Conservation (phyloP, 35 echinoderm and acorn worm genomes). For the Apostichopus californicus region DNA sequence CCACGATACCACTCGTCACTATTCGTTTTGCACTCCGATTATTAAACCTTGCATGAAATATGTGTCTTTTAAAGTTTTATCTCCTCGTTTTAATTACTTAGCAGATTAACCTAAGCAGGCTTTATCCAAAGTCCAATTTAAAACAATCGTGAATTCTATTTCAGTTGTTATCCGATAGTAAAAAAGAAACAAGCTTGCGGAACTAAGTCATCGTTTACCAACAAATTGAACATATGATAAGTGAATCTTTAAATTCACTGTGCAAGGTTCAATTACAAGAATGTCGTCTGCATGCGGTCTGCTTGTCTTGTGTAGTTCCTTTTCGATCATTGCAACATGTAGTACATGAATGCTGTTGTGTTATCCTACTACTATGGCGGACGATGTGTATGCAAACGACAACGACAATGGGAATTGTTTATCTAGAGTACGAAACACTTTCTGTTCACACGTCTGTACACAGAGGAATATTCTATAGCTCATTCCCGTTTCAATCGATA, state of each 20-base stretch:
- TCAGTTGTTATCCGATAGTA: too few species aligned
- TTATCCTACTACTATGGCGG: neutral
- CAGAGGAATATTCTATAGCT: neutral
- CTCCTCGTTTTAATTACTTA: neutral
- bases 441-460: neutral
- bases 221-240: too few species aligned
- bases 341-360: neutral
- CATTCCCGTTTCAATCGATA: constrained; percentile 2
- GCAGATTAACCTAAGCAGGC: neutral
- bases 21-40: too few species aligned
- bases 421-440: neutral
- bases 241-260: too few species aligned
- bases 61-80: neutral
- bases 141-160: neutral
- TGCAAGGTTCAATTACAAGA: neutral
- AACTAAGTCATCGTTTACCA: too few species aligned
- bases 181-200: too few species aligned
- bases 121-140: neutral
- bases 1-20: too few species aligned
- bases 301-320: neutral
- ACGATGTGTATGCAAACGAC: neutral
- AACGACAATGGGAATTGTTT: neutral
- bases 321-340: too few species aligned
- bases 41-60: neutral
- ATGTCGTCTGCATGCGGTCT: neutral